Evolutionary conservation across 1,140 invertebrate genomes (phyloP), one percentile per base, ranked within the genome.

Genomic region (Scaptodrosophila lebanonensis): DNA sequence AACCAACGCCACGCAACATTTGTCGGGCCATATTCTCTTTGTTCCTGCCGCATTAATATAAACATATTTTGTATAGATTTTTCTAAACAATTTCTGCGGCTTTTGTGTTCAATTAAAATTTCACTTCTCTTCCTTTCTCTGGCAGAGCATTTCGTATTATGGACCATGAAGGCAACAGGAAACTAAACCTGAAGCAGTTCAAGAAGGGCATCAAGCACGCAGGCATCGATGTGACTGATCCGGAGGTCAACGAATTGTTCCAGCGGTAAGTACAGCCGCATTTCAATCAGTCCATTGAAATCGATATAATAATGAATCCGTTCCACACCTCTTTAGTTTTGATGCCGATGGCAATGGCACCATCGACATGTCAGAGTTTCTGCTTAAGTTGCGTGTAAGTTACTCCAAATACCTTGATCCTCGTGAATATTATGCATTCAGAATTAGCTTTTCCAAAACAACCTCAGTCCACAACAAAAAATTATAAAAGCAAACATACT

Each of bases 121-220:
- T 33, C 12, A 11, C 12, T 13, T 39, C 17, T 39, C 15, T 25
- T 22, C 1, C 15, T 11, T 52, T 51, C 43, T 71, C n/a, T 54
- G 18, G 2, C 84, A 96, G 97, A 86, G 88, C 93, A 50, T 98
- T 99, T 83, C 92, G 95, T 22, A 89, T 93, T 38, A 96, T 98
- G 93, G 97, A 98, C 83, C 93, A 97, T 52, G 95, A 98, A 87
- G 93, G 93, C 15, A 97, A 92, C 85, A 94, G 93, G 73, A 88
- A 91, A 27, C 86, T 98, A 4, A 95, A 91, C 70, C 88, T 91
- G 9, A 93, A 95, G 35, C 96, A 98, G 86, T 97, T 98, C 75
- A 87, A 88, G 1, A 91, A 88, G 12, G 96, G 96, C 6, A 88
- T 98, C 15, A 88, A 89, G 18, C 93, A 97, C 52, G 91, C 92